phyloP scores from a whole-genome alignment of 2,113 vertebrate species.

The Lophochroa leadbeateri region DNA sequence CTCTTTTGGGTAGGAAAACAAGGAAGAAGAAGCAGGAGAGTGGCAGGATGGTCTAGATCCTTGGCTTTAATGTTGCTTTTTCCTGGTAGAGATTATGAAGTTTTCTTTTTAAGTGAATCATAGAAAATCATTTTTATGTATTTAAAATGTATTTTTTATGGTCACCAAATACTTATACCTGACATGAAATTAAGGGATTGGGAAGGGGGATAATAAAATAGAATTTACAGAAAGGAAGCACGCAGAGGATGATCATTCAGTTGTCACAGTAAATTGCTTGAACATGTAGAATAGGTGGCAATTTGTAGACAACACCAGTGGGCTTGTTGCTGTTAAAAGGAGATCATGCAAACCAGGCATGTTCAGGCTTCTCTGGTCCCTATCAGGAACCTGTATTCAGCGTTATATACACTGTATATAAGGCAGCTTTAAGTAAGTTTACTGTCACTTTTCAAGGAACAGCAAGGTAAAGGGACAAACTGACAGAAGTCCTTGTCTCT shows the following conservation, averaged over 20 bases:
- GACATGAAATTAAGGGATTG: not conserved
- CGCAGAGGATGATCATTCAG: not conserved
- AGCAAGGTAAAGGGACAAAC: not conserved
- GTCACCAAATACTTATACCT: not conserved
- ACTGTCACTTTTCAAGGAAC: not conserved
- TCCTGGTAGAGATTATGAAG: not conserved
- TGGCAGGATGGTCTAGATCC: no score
- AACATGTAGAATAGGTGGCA: not conserved
- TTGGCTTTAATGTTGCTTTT: not conserved
- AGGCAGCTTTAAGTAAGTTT: not conserved
- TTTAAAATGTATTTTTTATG: not conserved
- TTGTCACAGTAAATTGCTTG: not conserved
- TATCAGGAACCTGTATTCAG: not conserved
- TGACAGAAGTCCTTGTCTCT: not conserved
- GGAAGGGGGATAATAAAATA: not conserved
- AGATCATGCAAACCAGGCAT: not conserved
- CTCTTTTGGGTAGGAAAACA: no score
- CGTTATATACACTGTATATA: rapidly evolving
- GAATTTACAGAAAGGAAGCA: not conserved
- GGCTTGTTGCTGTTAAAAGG: constrained; percentile 25
- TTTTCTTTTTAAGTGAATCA: not conserved
- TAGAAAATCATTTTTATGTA: not conserved
- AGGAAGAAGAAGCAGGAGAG: no score
- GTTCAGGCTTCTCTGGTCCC: not conserved
- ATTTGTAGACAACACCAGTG: not conserved